Conservation (phyloP, 2,797 vertebrate genomes). For the Labroides dimidiatus region DNA sequence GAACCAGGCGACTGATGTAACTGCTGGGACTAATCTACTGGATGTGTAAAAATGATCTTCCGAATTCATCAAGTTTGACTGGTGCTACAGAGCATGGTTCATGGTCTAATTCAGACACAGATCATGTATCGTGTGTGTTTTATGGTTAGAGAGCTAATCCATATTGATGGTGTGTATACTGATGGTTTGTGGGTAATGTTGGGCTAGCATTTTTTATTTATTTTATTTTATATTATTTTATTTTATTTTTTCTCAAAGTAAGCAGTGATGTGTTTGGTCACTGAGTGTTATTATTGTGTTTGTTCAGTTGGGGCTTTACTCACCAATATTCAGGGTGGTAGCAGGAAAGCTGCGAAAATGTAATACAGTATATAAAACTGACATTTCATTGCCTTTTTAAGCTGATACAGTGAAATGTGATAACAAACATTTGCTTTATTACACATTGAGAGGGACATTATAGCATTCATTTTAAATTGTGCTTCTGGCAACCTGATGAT, state of each 20-base stretch:
- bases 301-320: no score
- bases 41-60: slow-evolving; percentile 34
- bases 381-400: neutral
- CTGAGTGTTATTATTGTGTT: no score
- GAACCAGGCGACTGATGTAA: slow-evolving; percentile 33
- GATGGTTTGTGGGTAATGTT: neutral
- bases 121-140: neutral
- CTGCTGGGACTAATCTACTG: slow-evolving; percentile 28
- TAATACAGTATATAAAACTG: neutral
- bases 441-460: neutral
- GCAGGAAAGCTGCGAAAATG: neutral
- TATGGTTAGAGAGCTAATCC: neutral
- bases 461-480: neutral
- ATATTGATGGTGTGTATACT: neutral
- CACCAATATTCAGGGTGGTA: no score
- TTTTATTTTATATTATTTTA: no score
- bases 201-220: neutral
- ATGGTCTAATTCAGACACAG: neutral
- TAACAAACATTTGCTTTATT: neutral
- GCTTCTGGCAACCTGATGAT: neutral
- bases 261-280: no score
- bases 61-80: slow-evolving; percentile 30
- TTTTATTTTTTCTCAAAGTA: no score
- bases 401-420: neutral
- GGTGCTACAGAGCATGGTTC: slow-evolving; percentile 5